These are phyloP conservation scores for Chrysina gloriosa DNA, from an alignment of 2,888 invertebrate species.

Conservation along the genomic window DNA sequence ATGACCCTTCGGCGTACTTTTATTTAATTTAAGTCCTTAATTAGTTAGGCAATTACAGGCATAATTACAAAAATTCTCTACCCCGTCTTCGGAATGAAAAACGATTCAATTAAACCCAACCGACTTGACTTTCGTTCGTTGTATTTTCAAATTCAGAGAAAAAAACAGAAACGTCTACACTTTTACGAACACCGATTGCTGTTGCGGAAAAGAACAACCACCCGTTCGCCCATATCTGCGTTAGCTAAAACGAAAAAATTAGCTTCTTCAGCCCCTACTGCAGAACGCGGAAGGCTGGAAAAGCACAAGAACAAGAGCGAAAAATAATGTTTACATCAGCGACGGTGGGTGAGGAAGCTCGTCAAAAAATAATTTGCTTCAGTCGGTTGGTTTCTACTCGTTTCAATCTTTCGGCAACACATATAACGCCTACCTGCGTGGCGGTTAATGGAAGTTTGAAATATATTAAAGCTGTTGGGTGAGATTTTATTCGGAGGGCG, in stretches of 20 bases:
- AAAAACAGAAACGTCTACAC: not conserved
- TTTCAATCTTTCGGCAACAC: slow-evolving; percentile 6
- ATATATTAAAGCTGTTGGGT: slow-evolving; percentile 24
- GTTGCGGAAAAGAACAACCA: slow-evolving; percentile 6
- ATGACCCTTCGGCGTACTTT: not conserved
- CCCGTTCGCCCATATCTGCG: not conserved
- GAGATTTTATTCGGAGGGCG: slow-evolving; percentile 21
- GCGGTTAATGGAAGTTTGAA: slow-evolving; percentile 1
- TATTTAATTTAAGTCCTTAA: slow-evolving; percentile 29
- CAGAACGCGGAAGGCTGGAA: not conserved
- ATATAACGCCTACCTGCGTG: slow-evolving; percentile 15
- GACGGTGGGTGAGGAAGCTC: not conserved
- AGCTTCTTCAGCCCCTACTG: not conserved
- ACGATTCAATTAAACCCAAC: slow-evolving; percentile 23
- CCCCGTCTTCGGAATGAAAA: slow-evolving; percentile 28
- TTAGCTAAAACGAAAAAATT: slow-evolving; percentile 18
- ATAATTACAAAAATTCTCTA: slow-evolving; percentile 34
- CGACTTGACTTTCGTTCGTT: not conserved
- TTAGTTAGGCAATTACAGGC: slow-evolving; percentile 34
- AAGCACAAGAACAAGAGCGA: slow-evolving; percentile 13
- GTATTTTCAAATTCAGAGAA: slow-evolving; percentile 8
- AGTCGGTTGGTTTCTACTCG: slow-evolving; percentile 16
- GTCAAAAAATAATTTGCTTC: slow-evolving; percentile 25
- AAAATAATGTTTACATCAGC: slow-evolving; percentile 23
- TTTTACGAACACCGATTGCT: slow-evolving; percentile 6